Percentiles rank a stretch among this genome's conserved stretches.
phyloP scores from a whole-genome alignment of 2,888 invertebrate species.

The Scelioninae gen. 2 region DNA sequence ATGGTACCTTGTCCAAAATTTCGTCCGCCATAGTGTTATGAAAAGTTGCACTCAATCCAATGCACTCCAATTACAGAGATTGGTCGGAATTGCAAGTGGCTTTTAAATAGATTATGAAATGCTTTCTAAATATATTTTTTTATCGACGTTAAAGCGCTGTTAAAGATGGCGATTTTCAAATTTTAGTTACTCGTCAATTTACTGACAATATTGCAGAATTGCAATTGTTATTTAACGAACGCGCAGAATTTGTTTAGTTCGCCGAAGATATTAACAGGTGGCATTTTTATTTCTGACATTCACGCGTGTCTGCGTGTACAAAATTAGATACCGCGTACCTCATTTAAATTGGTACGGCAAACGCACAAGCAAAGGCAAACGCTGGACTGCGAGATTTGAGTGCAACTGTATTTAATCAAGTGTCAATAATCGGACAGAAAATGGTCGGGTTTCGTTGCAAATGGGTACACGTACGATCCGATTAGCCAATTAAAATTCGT shows the following conservation, averaged over 20 bases:
- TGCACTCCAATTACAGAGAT: no score
- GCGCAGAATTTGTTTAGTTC: neutral
- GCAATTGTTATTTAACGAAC: no score
- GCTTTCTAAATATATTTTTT: no score
- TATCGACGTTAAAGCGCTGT: no score
- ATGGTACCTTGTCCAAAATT: no score
- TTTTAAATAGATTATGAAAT: no score
- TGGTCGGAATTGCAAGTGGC: no score
- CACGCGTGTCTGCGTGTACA: slow-evolving; percentile 17
- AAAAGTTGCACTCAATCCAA: no score
- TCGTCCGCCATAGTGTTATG: no score
- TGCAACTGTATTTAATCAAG: neutral
- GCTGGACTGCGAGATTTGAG: slow-evolving; percentile 10
- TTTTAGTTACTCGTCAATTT: no score
- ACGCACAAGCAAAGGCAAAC: slow-evolving; percentile 5
- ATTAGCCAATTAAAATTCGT: slow-evolving; percentile 4
- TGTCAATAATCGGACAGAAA: neutral
- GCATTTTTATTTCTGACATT: slow-evolving; percentile 30
- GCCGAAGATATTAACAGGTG: slow-evolving; percentile 12
- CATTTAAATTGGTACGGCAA: slow-evolving; percentile 40
- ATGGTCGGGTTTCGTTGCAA: neutral
- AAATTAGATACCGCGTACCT: slow-evolving; percentile 41
- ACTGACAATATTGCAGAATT: no score
- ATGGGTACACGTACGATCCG: neutral
- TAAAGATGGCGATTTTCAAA: no score